Percentiles rank a stretch among this genome's conserved stretches.
Conservation (phyloP, 2,888 invertebrate species). For the Ariolimax columbianus region DNA sequence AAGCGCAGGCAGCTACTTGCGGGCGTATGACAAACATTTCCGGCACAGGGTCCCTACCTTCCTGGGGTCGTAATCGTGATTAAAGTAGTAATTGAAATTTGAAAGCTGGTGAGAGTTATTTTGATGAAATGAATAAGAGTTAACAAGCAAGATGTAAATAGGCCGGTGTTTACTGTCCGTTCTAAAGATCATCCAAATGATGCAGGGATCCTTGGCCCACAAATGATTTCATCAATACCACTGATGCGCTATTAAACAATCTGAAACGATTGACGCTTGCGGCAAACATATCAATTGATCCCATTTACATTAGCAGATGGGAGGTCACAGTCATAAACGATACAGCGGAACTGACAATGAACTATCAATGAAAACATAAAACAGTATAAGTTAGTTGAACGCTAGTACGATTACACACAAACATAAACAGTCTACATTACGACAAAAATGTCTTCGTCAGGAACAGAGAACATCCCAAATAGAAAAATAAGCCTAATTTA, state of each 20-base stretch:
- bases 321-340: too few species aligned
- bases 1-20: constrained; percentile 26
- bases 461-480: too few species aligned
- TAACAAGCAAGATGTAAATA: constrained; percentile 24
- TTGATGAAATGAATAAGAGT: constrained; percentile 41
- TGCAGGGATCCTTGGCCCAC: neutral
- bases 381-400: too few species aligned
- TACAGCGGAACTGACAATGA: too few species aligned
- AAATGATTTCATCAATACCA: constrained; percentile 14
- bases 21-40: constrained; percentile 44
- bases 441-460: too few species aligned
- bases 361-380: too few species aligned
- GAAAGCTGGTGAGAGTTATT: constrained; percentile 38
- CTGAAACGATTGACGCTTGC: neutral
- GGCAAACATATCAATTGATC: too few species aligned
- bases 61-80: constrained; percentile 35
- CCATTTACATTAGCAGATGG: too few species aligned
- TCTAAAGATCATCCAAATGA: neutral
- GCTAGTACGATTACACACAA: too few species aligned
- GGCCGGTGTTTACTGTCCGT: constrained; percentile 12
- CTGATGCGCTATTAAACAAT: neutral
- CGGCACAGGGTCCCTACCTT: constrained; percentile 36
- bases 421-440: too few species aligned
- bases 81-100: constrained; percentile 48
- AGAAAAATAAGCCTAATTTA: too few species aligned